Base-by-base conservation (phyloP, 2,113 vertebrate genomes). In the Anseranas semipalmata region DNA sequence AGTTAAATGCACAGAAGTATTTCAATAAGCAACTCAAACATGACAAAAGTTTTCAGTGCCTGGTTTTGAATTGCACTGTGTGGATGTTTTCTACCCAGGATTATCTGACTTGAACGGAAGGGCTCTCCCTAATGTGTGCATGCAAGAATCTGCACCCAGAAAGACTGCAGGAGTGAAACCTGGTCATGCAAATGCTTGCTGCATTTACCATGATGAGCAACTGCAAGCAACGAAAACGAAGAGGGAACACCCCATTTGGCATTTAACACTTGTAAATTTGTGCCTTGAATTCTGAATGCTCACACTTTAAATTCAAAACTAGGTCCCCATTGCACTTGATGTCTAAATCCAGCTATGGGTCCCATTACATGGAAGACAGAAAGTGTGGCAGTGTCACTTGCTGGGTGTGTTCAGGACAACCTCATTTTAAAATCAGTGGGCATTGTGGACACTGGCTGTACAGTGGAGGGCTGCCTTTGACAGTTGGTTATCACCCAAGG, bases 401-500 rank as follows among this genome's bases (percentile, higher is more conserved):
- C 59, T 62, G 59, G 22, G 59, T 22, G 33, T 15, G 25, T 8
- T 22, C 22, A 25, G 39, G 27, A 3, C 6, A 13, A 20, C 14
- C 9, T 37, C 13, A 33, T 46, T 28, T 25, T 37, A 10, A 48
- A 39, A 6, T 11, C 16, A 9, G 21, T 60, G 55, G 62, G 33
- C n/a, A 10, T 10, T 6, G 21, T 8, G 68, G 35, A 9, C 24
- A 15, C 33, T 50, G 12, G n/a, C 17, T 53, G n/a, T 9, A 17
- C 48, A 35, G 53, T 1, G 5, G 3, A 55, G 33, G 3, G 32
- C 37, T 65, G 35, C 63, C n/a, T 76, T 35, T 37, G 48, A 5
- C 8, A 3, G 20, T 17, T 5, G 13, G 35, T 52, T 21, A 3
- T 55, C 21, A 35, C 30, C 14, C 0, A 3, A 27, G 33, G 22